These are phyloP conservation scores for Aphyosemion australe DNA, from an alignment of 2,113 vertebrate genomes.

Conservation along the genomic window DNA sequence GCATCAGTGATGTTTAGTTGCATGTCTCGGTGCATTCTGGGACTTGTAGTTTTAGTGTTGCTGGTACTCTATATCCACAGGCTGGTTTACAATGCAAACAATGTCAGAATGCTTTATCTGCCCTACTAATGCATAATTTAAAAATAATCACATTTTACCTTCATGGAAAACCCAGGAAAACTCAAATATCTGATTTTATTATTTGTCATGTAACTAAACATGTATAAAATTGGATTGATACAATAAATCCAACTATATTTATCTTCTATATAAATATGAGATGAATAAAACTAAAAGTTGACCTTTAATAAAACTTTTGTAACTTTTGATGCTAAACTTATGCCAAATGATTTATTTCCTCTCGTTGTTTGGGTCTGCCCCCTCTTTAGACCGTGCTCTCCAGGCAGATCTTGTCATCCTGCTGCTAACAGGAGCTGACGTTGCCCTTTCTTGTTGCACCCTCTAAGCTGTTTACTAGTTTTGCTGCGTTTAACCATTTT, in stretches of 20 bases:
- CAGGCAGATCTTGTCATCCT: slow-evolving; percentile 33
- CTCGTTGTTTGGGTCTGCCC: slow-evolving; percentile 4
- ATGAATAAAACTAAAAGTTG: neutral
- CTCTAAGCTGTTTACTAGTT: slow-evolving; percentile 32
- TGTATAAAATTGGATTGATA: too few species aligned
- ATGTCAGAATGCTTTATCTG: too few species aligned
- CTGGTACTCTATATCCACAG: too few species aligned
- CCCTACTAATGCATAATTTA: too few species aligned
- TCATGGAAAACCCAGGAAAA: too few species aligned
- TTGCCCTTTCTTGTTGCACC: slow-evolving; percentile 1
- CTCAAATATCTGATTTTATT: too few species aligned
- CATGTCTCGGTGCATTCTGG: too few species aligned
- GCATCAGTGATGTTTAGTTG: too few species aligned
- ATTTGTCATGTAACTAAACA: too few species aligned
- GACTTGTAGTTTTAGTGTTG: too few species aligned
- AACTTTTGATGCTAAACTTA: slow-evolving; percentile 4
- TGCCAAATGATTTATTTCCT: neutral
- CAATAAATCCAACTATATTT: neutral
- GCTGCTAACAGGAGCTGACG: slow-evolving; percentile 24
- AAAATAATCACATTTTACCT: too few species aligned
- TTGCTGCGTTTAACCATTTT: slow-evolving; percentile 2
- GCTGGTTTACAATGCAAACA: too few species aligned
- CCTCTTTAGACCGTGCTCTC: slow-evolving; percentile 33
- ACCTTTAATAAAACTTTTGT: neutral
- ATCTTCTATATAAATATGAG: neutral